Percentiles rank a stretch among this genome's conserved stretches.
These are phyloP conservation scores for Indri indri DNA, from an alignment of 2,113 vertebrate species.

Conservation along the genomic window DNA sequence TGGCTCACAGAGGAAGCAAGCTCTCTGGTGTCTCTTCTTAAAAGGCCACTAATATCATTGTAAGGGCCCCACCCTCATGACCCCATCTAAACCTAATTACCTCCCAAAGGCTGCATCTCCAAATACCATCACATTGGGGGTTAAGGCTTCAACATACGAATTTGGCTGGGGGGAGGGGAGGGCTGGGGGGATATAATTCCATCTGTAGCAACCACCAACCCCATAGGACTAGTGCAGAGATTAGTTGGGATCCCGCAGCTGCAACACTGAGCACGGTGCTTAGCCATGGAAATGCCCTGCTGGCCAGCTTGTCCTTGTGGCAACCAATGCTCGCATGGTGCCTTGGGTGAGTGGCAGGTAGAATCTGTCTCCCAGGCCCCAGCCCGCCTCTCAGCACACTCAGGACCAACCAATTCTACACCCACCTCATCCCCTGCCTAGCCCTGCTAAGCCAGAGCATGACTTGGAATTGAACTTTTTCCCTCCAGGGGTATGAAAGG, in stretches of 20 bases:
- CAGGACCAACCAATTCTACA: not conserved
- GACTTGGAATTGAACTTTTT: constrained; percentile 57
- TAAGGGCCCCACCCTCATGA: not conserved
- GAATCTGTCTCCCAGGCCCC: not conserved
- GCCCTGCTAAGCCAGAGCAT: not conserved
- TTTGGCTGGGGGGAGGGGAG: not conserved
- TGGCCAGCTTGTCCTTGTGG: not conserved
- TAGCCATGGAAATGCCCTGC: not conserved
- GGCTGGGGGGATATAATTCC: not conserved
- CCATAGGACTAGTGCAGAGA: not conserved
- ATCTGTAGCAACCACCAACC: not conserved
- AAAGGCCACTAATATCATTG: not conserved
- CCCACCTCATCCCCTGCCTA: rapidly evolving
- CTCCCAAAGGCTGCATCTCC: not conserved
- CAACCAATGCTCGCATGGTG: rapidly evolving
- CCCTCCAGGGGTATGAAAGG: constrained; percentile 33
- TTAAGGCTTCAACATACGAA: not conserved
- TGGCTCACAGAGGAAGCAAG: not conserved
- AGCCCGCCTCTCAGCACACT: not conserved
- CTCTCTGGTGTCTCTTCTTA: not conserved
- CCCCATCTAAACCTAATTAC: not conserved
- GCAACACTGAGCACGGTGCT: not conserved
- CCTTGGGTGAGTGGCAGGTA: rapidly evolving
- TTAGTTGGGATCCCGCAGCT: not conserved
- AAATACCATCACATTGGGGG: not conserved